Conservation (phyloP, 2,888 invertebrate species). For the Brachyopa scutellaris region DNA sequence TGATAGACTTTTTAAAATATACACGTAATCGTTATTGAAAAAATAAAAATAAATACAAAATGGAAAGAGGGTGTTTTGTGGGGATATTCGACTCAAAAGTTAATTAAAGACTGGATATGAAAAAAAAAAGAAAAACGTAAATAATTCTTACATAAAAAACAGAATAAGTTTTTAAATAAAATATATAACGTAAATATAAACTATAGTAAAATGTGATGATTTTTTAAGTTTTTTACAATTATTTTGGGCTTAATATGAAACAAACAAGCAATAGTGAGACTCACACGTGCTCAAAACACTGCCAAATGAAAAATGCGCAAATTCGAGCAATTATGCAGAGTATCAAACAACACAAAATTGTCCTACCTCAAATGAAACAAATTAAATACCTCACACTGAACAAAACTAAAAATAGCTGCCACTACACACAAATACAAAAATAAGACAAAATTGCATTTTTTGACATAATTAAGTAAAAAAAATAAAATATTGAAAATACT, state of each 20-base stretch:
- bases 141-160: constrained; percentile 44
- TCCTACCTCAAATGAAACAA: constrained; percentile 58
- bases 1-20: constrained; percentile 69
- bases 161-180: constrained; percentile 4
- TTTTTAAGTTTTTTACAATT: constrained; percentile 54
- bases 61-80: constrained; percentile 70
- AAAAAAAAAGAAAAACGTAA: constrained; percentile 35
- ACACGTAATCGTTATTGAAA: constrained; percentile 74
- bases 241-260: constrained; percentile 36
- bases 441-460: constrained; percentile 27
- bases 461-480: not conserved
- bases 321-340: constrained; percentile 16
- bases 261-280: constrained; percentile 66
- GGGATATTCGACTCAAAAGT: constrained; percentile 68
- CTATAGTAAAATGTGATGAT: constrained; percentile 61
- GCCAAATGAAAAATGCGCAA: constrained; percentile 28
- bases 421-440: constrained; percentile 32
- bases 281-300: constrained; percentile 57
- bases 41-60: constrained; percentile 6
- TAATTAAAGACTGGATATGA: constrained; percentile 69
- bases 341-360: constrained; percentile 24
- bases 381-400: constrained; percentile 37
- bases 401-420: constrained; percentile 29
- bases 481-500: constrained; percentile 7
- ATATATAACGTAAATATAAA: constrained; percentile 33